Evolutionary conservation across 2,888 invertebrate species (phyloP), one percentile per base, ranked within the genome.

Genomic region (Lucinisca nassula): DNA sequence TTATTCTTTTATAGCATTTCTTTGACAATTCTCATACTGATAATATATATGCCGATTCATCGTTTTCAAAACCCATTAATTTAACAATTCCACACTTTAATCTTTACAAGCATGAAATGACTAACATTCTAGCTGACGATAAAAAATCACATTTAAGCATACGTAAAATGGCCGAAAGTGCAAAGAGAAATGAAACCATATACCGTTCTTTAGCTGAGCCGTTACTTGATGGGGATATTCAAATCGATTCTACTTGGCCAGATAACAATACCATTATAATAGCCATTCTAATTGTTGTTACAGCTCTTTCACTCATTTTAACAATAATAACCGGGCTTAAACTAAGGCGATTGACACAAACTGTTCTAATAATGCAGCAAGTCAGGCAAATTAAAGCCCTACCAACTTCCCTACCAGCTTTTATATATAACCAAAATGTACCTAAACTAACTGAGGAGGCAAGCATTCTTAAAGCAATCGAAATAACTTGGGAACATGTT

Each of bases 151-250:
- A 82, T 35, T 37, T 67, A 35, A 61, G 40, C 49, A 27, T 80
- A 3, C 35, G n/a, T 38, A 45, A 61, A 37, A 75, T 82, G 76
- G 67, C 67, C 12, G 55, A 58, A 8, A 30, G 27, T 30, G 67
- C 82, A 14, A 82, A 75, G 37, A 45, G 45, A 49, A 58, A 75
- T 76, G 40, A 61, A 75, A 45, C 30, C 17, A 51, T 81, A 27
- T 74, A 40, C 27, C 75, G n/a, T n/a, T 81, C 75, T 2, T 24
- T 81, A 35, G 67, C 74, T 58, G 81, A 81, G 8, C 81, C 73
- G 4, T 14, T 77, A 35, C 40, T 82, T 21, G 72, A 70, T 35
- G 70, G 70, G 10, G 37, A 35, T 6, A 70, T 70, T 27, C 3
- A 3, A 10, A 70, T 70, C 12, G 12, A 70, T 10, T 24, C 30